These are phyloP conservation scores for Artemia sp. DNA, from an alignment of 2,888 invertebrate genomes.

Conservation along the genomic window DNA sequence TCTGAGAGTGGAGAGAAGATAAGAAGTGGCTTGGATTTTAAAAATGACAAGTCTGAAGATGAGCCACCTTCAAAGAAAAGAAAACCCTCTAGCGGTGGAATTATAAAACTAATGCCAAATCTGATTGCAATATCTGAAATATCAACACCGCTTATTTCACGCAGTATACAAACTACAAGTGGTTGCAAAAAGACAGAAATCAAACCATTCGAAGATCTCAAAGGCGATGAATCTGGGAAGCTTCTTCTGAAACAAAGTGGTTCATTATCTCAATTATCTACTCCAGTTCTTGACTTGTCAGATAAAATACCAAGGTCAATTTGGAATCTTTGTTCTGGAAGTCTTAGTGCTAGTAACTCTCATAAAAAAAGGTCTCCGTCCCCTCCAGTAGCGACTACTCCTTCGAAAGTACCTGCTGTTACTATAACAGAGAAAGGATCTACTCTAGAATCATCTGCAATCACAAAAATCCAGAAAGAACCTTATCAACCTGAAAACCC, in stretches of 20 bases:
- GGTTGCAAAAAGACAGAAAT: constrained; percentile 1
- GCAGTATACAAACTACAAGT: background rate
- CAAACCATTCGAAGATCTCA: background rate
- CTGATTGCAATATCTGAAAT: constrained; percentile 12
- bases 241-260: background rate
- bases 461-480: background rate
- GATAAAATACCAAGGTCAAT: background rate
- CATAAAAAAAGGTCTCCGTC: background rate
- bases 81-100: background rate
- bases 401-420: background rate
- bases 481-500: background rate
- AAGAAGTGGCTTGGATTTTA: background rate
- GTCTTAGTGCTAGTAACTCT: background rate
- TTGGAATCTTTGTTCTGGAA: background rate
- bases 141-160: background rate
- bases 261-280: background rate
- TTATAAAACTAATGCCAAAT: background rate
- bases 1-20: background rate
- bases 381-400: background rate
- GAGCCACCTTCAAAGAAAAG: constrained; percentile 4
- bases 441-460: background rate
- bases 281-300: background rate
- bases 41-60: background rate
- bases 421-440: background rate
- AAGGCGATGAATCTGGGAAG: background rate